Percentiles rank a stretch among this genome's conserved stretches.
phyloP scores from a whole-genome alignment of 2,113 vertebrate species.

The Elgaria multicarinata region DNA sequence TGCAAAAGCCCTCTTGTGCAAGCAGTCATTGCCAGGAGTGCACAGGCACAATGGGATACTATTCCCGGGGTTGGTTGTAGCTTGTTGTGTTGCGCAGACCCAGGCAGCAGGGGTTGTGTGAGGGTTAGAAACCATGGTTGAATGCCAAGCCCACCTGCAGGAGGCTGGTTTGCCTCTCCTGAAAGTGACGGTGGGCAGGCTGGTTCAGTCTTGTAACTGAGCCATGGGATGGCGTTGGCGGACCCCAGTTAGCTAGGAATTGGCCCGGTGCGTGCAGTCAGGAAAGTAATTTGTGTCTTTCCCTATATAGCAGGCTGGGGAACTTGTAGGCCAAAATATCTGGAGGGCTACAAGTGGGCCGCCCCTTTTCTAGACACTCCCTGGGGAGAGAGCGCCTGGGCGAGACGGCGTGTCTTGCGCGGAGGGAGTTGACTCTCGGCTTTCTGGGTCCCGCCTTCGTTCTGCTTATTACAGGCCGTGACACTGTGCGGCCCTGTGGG shows the following conservation, averaged over 20 bases:
- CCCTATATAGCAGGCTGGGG: too few species aligned
- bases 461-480: neutral
- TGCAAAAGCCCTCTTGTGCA: too few species aligned
- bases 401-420: too few species aligned
- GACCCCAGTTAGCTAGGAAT: neutral
- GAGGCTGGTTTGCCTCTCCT: neutral
- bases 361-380: too few species aligned
- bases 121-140: neutral
- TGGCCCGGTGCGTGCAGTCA: neutral
- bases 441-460: neutral
- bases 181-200: neutral
- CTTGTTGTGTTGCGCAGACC: too few species aligned
- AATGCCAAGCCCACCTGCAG: neutral
- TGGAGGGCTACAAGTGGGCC: too few species aligned
- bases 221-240: neutral
- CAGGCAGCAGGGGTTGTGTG: too few species aligned
- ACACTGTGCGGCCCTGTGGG: neutral
- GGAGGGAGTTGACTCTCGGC: neutral
- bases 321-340: too few species aligned
- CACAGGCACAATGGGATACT: too few species aligned
- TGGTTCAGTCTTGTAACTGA: neutral
- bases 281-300: neutral
- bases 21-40: too few species aligned
- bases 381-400: neutral
- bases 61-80: too few species aligned